These are phyloP conservation scores for Eulimnadia texana DNA, from an alignment of 1,140 invertebrate genomes.

Conservation along the genomic window DNA sequence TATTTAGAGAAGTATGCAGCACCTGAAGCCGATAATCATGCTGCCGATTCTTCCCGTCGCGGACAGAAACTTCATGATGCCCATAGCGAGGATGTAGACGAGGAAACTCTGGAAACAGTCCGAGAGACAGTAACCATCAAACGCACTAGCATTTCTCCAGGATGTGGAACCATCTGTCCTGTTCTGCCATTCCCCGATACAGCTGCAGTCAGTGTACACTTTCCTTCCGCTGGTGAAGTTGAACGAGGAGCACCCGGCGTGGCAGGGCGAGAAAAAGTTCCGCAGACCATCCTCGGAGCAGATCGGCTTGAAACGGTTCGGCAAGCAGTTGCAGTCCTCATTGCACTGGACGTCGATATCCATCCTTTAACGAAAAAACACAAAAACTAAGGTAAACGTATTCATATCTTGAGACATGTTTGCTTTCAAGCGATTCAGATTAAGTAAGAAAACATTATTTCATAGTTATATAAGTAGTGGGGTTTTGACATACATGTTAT, in stretches of 20 bases:
- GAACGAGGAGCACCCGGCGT: conserved; percentile 44
- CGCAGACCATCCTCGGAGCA: conserved; percentile 30
- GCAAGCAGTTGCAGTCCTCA: conserved; percentile 21
- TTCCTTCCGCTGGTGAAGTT: conserved; percentile 28
- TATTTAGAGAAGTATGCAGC: background rate
- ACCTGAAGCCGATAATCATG: conserved; percentile 17
- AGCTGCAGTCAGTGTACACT: conserved; percentile 31
- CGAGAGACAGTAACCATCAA: conserved; percentile 44
- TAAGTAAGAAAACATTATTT: too few species aligned
- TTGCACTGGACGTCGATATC: conserved; percentile 19
- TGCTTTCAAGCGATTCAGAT: too few species aligned
- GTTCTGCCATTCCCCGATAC: conserved; percentile 26
- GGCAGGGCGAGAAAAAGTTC: conserved; percentile 53
- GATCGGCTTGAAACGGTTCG: conserved; percentile 20
- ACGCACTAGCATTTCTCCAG: conserved; percentile 30
- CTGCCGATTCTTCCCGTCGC: conserved; percentile 13
- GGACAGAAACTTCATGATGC: conserved; percentile 14
- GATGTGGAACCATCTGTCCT: background rate
- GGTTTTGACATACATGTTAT: conserved; percentile 29
- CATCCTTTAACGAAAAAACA: background rate
- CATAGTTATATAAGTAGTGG: conserved; percentile 12
- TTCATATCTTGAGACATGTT: too few species aligned
- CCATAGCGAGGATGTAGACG: conserved; percentile 10
- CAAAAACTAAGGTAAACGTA: background rate
- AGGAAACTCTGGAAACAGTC: conserved; percentile 36